phyloP scores from a whole-genome alignment of 2,888 invertebrate species.

The Lumbricus terrestris region DNA sequence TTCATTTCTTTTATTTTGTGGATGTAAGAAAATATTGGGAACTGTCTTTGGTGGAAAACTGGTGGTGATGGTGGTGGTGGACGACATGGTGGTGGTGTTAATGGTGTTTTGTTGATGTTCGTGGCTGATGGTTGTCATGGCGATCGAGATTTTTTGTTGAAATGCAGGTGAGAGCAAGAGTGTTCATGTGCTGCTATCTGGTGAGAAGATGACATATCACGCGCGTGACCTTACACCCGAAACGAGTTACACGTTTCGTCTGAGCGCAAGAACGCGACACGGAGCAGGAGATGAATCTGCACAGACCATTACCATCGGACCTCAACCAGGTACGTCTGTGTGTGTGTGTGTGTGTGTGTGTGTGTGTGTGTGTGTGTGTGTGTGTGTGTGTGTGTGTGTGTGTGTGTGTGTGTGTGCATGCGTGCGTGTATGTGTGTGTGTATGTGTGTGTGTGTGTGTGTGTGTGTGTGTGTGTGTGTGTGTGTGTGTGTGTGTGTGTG shows the following conservation, averaged over 20 bases:
- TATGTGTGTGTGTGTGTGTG: background rate
- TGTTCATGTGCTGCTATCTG: background rate
- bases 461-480: background rate
- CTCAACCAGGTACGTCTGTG: background rate
- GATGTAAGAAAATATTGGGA: too few relatives aligned
- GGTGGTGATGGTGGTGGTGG: background rate
- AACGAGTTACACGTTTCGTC: background rate
- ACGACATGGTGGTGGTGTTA: background rate
- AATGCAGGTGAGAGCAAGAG: conserved; percentile 12
- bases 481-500: background rate
- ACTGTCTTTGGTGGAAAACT: background rate
- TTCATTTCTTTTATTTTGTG: background rate
- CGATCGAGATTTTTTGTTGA: background rate
- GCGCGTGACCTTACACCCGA: background rate
- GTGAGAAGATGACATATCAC: conserved; percentile 4
- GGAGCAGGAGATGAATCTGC: background rate
- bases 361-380: background rate
- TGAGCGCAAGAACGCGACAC: background rate
- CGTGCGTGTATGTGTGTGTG: background rate
- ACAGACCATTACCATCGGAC: background rate
- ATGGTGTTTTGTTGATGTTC: background rate
- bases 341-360: background rate
- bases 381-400: background rate
- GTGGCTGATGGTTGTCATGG: background rate
- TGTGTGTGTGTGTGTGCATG: background rate